phyloP scores from a whole-genome alignment of 1,140 invertebrate species.

The Nasonia giraulti region DNA sequence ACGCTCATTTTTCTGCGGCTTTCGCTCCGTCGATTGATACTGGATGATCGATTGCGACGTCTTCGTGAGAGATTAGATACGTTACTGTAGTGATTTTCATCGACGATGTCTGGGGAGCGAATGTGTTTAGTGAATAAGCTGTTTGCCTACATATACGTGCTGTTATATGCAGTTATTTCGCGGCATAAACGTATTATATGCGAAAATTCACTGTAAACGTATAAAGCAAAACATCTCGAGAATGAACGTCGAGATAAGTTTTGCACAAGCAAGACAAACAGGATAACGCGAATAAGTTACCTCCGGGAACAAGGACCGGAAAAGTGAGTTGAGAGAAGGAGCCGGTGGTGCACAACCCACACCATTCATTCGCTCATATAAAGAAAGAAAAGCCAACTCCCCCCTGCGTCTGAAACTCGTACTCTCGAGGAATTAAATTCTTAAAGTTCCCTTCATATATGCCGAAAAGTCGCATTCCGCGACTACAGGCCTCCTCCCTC shows the following conservation, averaged over 20 bases:
- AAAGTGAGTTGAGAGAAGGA: neutral
- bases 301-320: neutral
- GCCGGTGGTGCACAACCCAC: too few species aligned
- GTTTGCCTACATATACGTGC: neutral
- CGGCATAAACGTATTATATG: too few species aligned
- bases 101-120: neutral
- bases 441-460: constrained; percentile 73
- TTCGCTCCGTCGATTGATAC: constrained; percentile 56
- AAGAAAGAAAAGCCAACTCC: constrained; percentile 33
- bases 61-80: constrained; percentile 38
- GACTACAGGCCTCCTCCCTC: constrained; percentile 61
- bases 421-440: constrained; percentile 72
- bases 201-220: too few species aligned
- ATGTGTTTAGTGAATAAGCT: neutral
- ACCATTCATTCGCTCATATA: neutral
- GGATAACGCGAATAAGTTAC: neutral
- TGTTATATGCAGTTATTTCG: too few species aligned
- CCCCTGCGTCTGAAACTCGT: constrained; percentile 28
- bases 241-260: neutral
- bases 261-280: neutral
- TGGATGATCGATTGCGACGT: constrained; percentile 59
- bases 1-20: constrained; percentile 46
- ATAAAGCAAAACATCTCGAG: neutral
- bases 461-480: constrained; percentile 73
- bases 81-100: constrained; percentile 38